A percentile compares a stretch with the other conserved stretches of the same genome.
Evolutionary conservation across 2,113 vertebrate genomes (phyloP).

Genomic region (Nothobranchius furzeri): DNA sequence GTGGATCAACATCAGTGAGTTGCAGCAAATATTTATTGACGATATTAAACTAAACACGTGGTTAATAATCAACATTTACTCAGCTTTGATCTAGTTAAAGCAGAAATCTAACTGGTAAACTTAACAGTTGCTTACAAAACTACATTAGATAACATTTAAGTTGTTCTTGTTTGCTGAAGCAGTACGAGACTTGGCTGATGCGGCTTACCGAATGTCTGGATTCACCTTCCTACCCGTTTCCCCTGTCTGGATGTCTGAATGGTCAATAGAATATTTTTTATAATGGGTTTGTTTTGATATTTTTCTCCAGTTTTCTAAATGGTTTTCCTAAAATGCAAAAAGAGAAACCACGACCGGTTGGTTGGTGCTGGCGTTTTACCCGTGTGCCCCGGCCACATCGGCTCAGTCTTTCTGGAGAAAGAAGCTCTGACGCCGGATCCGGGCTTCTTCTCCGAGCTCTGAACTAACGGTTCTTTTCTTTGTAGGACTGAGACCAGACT

Average conservation of each 20-base stretch:
- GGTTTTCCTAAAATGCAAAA: conserved; percentile 66
- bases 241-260: conserved; percentile 58
- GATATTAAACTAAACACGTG: neutral
- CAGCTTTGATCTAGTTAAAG: too few species aligned
- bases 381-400: conserved; percentile 53
- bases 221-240: conserved; percentile 52
- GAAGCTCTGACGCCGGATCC: conserved; percentile 14
- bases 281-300: conserved; percentile 81
- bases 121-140: neutral
- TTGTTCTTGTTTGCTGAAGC: conserved; percentile 20
- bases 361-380: conserved; percentile 69
- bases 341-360: conserved; percentile 59
- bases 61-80: too few species aligned
- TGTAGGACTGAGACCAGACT: conserved; percentile 74
- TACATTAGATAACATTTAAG: neutral
- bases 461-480: conserved; percentile 52
- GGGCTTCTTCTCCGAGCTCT: conserved; percentile 28
- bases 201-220: conserved; percentile 47
- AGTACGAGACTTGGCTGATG: conserved; percentile 42
- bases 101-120: neutral
- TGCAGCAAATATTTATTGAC: conserved; percentile 5
- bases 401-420: conserved; percentile 19
- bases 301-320: conserved; percentile 78
- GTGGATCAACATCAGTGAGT: neutral
- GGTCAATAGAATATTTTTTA: conserved; percentile 79